Evolutionary conservation across 2,888 invertebrate species (phyloP).

Genomic region (Caenorhabditis sp.): DNA sequence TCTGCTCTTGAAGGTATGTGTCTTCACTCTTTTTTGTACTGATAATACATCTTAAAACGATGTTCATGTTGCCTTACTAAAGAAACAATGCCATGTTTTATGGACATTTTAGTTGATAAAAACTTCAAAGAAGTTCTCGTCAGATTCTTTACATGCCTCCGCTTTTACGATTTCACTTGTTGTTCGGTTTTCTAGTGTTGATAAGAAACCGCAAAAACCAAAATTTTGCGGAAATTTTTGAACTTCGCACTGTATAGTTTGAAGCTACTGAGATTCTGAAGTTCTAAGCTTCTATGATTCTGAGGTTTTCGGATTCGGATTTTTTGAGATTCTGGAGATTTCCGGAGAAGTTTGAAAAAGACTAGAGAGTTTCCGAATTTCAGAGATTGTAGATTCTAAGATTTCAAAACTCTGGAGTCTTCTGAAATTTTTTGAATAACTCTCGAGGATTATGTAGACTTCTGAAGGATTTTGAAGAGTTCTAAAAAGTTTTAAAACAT

Average conservation of each 20-base stretch:
- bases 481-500: no score
- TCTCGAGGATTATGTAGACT: no score
- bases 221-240: slow-evolving; percentile 11
- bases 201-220: slow-evolving; percentile 14
- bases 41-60: slow-evolving; percentile 15
- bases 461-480: no score
- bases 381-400: no score
- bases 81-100: slow-evolving; percentile 17
- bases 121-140: slow-evolving; percentile 15
- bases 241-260: neutral
- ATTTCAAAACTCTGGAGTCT: no score
- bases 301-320: neutral
- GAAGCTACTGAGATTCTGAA: neutral
- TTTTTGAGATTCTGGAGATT: no score
- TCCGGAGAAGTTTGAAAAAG: no score
- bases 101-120: slow-evolving; percentile 14
- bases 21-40: neutral
- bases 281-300: neutral
- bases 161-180: slow-evolving; percentile 22
- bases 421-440: no score
- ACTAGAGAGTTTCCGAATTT: no score
- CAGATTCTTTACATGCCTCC: slow-evolving; percentile 5
- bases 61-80: slow-evolving; percentile 34
- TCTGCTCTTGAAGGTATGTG: slow-evolving; percentile 60
- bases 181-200: neutral